These are phyloP conservation scores for Drosophila mimica DNA, from an alignment of 2,888 invertebrate species.

Conservation along the genomic window DNA sequence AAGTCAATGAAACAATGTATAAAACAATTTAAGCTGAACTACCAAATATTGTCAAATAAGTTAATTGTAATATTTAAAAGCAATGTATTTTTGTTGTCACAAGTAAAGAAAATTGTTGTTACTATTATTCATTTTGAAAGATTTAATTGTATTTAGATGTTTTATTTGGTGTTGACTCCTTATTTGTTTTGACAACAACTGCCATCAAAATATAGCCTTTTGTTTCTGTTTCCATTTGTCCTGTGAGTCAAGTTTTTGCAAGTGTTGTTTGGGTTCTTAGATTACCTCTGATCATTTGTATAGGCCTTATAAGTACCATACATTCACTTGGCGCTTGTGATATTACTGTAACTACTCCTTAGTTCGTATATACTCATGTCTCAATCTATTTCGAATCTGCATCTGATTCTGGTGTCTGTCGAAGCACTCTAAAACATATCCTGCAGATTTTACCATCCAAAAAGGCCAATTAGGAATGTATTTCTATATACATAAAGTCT, in stretches of 20 bases:
- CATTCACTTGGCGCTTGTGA: no score
- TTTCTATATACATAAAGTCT: background rate
- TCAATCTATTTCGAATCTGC: background rate
- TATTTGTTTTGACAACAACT: rapidly evolving
- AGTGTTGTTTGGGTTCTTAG: background rate
- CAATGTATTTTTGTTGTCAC: constrained; percentile 29
- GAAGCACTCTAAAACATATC: background rate
- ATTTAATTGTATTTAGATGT: background rate
- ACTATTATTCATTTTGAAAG: background rate
- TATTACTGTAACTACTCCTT: no score
- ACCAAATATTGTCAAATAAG: constrained; percentile 68
- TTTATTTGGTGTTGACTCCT: background rate
- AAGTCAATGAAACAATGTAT: background rate
- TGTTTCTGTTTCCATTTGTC: background rate
- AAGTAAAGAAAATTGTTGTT: constrained; percentile 39
- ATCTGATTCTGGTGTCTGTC: background rate
- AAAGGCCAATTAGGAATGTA: background rate
- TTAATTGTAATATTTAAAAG: constrained; percentile 42
- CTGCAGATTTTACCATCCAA: background rate
- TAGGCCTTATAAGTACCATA: no score
- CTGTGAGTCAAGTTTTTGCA: background rate
- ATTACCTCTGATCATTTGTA: no score
- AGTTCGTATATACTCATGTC: background rate
- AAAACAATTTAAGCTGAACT: constrained; percentile 58
- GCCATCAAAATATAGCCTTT: background rate